Evolutionary conservation across 2,797 vertebrate species (phyloP).

Genomic region (Avahi laniger): DNA sequence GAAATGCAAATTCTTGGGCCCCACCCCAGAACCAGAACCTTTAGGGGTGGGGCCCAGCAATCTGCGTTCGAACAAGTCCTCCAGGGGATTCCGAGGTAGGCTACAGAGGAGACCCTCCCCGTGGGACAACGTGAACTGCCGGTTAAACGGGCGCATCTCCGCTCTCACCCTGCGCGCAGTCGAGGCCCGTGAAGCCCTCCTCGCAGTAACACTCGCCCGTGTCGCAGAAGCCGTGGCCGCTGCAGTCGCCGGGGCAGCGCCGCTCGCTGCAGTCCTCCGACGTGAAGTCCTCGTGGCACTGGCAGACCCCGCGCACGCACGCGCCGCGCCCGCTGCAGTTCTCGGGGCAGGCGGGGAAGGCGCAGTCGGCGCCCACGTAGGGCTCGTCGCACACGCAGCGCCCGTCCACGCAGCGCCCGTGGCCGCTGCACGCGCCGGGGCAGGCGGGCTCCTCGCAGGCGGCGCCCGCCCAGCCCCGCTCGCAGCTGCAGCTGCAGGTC

Average conservation of each 20-base stretch:
- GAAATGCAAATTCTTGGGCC: background rate
- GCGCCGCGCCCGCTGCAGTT: slow-evolving; percentile 90
- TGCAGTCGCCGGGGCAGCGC: slow-evolving; percentile 88
- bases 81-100: background rate
- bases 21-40: background rate
- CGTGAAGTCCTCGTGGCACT: slow-evolving; percentile 86
- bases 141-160: accelerated
- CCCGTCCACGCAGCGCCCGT: slow-evolving; percentile 88
- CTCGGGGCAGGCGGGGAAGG: slow-evolving; percentile 85
- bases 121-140: accelerated
- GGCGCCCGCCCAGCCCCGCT: slow-evolving; percentile 90
- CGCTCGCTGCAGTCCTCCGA: slow-evolving; percentile 89
- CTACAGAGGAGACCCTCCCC: background rate
- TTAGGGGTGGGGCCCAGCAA: background rate
- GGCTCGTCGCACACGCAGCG: slow-evolving; percentile 88
- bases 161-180: slow-evolving; percentile 85
- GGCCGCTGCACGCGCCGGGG: slow-evolving; percentile 89
- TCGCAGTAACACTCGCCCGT: slow-evolving; percentile 90
- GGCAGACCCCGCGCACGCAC: slow-evolving; percentile 89
- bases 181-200: slow-evolving; percentile 88
- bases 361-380: slow-evolving; percentile 89
- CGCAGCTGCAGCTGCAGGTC: slow-evolving; percentile 89
- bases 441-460: slow-evolving; percentile 89
- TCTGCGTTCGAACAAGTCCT: background rate
- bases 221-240: slow-evolving; percentile 88